Evolutionary conservation across 92 coral and sea anemone species (phyloP), one percentile per base, ranked within the genome.

Genomic region (Epizoanthus stellaris): DNA sequence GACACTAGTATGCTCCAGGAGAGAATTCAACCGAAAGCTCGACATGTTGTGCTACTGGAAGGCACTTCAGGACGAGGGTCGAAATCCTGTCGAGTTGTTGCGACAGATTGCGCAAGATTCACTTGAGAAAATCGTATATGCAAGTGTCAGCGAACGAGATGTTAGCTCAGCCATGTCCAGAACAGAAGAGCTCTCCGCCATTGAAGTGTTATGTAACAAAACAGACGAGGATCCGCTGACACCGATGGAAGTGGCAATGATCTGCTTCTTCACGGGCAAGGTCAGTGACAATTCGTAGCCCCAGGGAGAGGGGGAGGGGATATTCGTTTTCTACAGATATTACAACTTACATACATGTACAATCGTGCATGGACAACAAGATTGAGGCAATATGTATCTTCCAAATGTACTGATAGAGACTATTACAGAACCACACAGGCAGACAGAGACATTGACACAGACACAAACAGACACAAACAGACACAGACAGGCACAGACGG

Each of bases 1-100:
- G 21, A n/a, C 80, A 75, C 80, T 97, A 42, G 88, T 87, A 30
- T 74, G 86, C 54, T 69, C 86, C 21, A 76, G 63, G 70, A 76
- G 80, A 30, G 97, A 89, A 43, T 42, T 71, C 21, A 85, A 87
- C 47, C 69, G 86, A n/a, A 80, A 63, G 15, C 68, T 83, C 20
- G 99, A 97, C 82, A 73, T 95, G 69, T 21, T 91, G 67, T 85
- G 85, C 13, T 95, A 97, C 65, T 97, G 98, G 98, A 90, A 87
- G 25, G 60, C 82, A 16, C 82, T 97, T 40, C 62, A 73, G 21
- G 81, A 70, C n/a, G 87, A 76, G 16, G 93, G 87, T 16, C 84
- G 47, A 10, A 90, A 77, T 36, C 91, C 92, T 1, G 92, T 90
- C 16, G 94, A 85, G 17, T 57, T 88, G 21, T 82, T 94, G n/a